These are phyloP conservation scores for Pheucticus melanocephalus DNA, from an alignment of 2,113 vertebrate species.

Conservation along the genomic window DNA sequence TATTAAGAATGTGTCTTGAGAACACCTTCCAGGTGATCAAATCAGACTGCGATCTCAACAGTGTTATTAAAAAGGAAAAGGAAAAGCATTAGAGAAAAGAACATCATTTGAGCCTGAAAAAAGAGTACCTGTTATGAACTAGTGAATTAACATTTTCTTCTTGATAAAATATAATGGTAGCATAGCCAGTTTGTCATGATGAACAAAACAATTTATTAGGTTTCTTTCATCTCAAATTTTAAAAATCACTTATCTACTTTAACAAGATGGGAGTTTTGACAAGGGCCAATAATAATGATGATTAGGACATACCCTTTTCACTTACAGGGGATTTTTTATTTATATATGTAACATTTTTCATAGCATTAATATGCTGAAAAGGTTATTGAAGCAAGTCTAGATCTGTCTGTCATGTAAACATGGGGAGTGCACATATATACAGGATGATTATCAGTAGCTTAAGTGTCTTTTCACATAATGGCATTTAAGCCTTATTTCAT, in stretches of 20 bases:
- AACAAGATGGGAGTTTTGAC: not conserved
- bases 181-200: not conserved
- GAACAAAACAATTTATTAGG: not conserved
- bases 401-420: not conserved
- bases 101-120: not conserved
- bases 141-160: not conserved
- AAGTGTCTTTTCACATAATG: not conserved
- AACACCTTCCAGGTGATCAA: not conserved
- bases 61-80: not conserved
- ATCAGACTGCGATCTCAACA: not conserved
- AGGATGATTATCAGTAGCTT: not conserved
- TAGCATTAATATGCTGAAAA: not conserved
- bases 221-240: slow-evolving; percentile 10
- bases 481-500: not conserved
- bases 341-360: slow-evolving; percentile 2
- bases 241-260: not conserved
- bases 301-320: not conserved
- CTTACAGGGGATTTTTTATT: not conserved
- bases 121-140: not conserved
- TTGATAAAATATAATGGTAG: not conserved
- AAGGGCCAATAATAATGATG: not conserved
- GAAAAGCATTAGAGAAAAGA: not conserved
- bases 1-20: not conserved
- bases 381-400: not conserved
- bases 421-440: not conserved